Base-by-base conservation (phyloP, 2,797 vertebrate species). In the Sebastes kiyomatsui region DNA sequence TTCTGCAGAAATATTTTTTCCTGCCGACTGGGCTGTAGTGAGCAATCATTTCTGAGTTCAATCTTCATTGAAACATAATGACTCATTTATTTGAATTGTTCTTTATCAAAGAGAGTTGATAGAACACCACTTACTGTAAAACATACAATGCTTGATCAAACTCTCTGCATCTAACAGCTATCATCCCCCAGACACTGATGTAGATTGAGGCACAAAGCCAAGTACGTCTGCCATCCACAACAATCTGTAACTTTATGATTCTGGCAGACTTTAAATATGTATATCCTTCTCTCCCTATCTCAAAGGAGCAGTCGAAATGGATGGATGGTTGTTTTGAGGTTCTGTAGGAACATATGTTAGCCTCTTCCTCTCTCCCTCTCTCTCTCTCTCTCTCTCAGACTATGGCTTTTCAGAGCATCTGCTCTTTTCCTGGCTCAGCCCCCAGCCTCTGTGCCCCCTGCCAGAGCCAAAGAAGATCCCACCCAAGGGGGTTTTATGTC, bases 381-480 rank as follows among this genome's bases (percentile, higher is more conserved):
- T 46, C 16, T 14, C 42, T 18, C 46, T 20, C 16, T 18, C 18
- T 74, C 52, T 46, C 23, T 18, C 55, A 25, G 62, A 49, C 67
- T 56, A 42, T 73, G 75, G 55, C 59, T 84, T 79, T 82, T 71
- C 67, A 83, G 42, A 77, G 82, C 75, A 61, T 86, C 72, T 84
- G 77, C 82, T 84, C 66, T 88, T 75, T 75, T 75, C 22, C 71
- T 81, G 72, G 79, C 70, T 83, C 60, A 72, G 73, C 42, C 78
- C 23, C 20, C 58, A 46, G 52, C 55, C 65, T 77, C 55, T 73
- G 7, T 62, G 64, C 30, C 62, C 69, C 61, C 80, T 76, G 72
- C 77, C 68, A 84, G 71, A 83, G 72, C 61, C 81, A 75, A 59
- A 82, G 72, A 81, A 71, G 33, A 87, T 85, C 72, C 77, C 80